Evolutionary conservation across 2,113 vertebrate species (phyloP).

Genomic region (Trichomycterus rosablanca): DNA sequence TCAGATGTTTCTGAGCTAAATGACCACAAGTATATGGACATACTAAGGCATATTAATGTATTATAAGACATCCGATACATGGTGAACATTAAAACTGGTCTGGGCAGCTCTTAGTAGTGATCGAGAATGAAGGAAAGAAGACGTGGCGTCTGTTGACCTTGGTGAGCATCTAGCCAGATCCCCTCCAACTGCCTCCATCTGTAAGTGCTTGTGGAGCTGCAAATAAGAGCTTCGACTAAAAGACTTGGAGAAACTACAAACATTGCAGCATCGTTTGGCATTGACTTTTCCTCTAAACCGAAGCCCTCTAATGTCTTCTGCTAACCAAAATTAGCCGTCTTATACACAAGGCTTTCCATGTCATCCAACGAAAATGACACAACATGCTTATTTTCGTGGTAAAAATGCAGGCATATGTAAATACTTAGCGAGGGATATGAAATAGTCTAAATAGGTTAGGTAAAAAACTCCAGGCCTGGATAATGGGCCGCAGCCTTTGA

Average conservation of each 20-base stretch:
- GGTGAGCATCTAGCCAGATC: conserved; percentile 49
- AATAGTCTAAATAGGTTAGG: conserved; percentile 52
- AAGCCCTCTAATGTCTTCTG: conserved; percentile 60
- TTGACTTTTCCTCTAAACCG: conserved; percentile 59
- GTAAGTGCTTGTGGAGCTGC: conserved; percentile 55
- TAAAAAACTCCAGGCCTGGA: conserved; percentile 46
- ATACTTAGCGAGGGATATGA: conserved; percentile 55
- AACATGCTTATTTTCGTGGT: conserved; percentile 40
- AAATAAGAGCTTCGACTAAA: conserved; percentile 47
- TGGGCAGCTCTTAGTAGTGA: conserved; percentile 26
- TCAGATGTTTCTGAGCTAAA: too few relatives aligned
- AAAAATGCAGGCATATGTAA: conserved; percentile 56
- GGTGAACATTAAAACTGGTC: neutral
- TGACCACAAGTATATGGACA: too few relatives aligned
- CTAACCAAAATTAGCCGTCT: conserved; percentile 55
- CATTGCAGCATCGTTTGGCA: conserved; percentile 62
- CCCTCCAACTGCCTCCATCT: conserved; percentile 63
- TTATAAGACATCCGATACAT: neutral
- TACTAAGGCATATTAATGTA: too few relatives aligned
- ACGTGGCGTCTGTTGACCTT: conserved; percentile 51
- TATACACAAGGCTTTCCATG: conserved; percentile 47
- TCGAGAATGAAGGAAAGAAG: conserved; percentile 44
- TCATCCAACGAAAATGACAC: conserved; percentile 52
- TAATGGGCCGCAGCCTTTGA: conserved; percentile 49
- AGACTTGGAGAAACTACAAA: conserved; percentile 54